Evolutionary conservation across 2,797 vertebrate species (phyloP), one percentile per base, ranked within the genome.

Genomic region (Dipus sagitta): DNA sequence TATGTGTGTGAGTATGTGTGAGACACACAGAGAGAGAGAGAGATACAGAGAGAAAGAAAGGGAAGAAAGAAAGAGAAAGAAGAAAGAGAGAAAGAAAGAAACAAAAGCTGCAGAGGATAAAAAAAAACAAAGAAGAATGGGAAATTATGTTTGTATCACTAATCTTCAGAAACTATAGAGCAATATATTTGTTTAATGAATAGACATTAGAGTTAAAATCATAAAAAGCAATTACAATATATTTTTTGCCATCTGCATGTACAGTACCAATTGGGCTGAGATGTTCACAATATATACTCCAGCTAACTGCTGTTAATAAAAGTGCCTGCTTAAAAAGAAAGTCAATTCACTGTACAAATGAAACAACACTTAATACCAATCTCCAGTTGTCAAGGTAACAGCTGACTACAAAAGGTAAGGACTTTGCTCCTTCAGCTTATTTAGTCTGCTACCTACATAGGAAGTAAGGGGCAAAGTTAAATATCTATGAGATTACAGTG

Each of bases 371-470:
- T 97, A 96, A 96, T 92, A 89, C 32, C 88, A 96, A 83, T 95
- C 94, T 84, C n/a, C 24, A 77, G 95, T 97, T 98, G 90, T 91
- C 95, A 97, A 72, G 78, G 96, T 81, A 97, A 97, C 76, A 64
- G 62, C 11, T 4, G 74, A 96, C 62, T 88, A 70, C 68, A 83
- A 94, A 76, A 96, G 82, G 92, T 4, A 54, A 0, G 3, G 76
- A 84, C 91, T 96, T 96, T 90, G 8, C 60, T 95, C 88, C 3
- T 94, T 93, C 90, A 47, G n/a, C 26, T 88, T 54, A n/a, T 84
- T 81, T 68, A 78, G 12, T 88, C 77, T 76, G 64, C 65, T 96
- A 95, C 65, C 32, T 65, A 92, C 64, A 90, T 72, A 34, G 60
- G 0, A 0, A n/a, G 71, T 21, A 81, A 0, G 32, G 28, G 28